Percentiles rank a stretch among this genome's conserved stretches.
Evolutionary conservation across 2,888 invertebrate species (phyloP).

Genomic region (Tubulanus polymorphus): DNA sequence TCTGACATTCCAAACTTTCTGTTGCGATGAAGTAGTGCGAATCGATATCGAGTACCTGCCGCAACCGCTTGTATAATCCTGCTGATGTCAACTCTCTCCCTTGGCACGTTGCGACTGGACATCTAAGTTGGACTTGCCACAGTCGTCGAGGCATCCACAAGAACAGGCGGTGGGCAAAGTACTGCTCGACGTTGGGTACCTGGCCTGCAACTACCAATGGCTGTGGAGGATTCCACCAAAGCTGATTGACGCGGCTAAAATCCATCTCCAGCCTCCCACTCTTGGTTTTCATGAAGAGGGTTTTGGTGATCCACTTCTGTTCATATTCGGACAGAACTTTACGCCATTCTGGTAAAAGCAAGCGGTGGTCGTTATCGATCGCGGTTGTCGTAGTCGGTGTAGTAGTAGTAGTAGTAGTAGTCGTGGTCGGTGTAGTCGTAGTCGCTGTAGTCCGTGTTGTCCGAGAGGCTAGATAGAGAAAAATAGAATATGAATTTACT

Average conservation of each 20-base stretch:
- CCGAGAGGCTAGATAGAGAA: too few relatives aligned
- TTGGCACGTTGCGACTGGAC: constrained; percentile 15
- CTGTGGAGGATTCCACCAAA: constrained; percentile 24
- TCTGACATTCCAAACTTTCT: constrained; percentile 20
- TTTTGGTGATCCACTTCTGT: constrained; percentile 17
- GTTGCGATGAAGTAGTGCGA: constrained; percentile 21
- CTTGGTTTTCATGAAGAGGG: constrained; percentile 11
- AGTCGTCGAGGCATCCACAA: constrained; percentile 18
- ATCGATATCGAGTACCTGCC: constrained; percentile 24
- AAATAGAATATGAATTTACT: too few relatives aligned
- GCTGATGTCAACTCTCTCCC: constrained; percentile 12
- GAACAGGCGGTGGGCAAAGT: constrained; percentile 19
- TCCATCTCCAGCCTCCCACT: constrained; percentile 12
- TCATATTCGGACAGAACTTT: constrained; percentile 16
- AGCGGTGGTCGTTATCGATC: too few relatives aligned
- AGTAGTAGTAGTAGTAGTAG: too few relatives aligned
- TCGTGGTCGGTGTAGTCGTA: too few relatives aligned
- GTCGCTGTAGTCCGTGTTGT: too few relatives aligned
- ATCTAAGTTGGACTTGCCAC: constrained; percentile 15
- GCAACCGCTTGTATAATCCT: constrained; percentile 16
- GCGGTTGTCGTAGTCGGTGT: too few relatives aligned
- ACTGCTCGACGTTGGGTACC: constrained; percentile 12
- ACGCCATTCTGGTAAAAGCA: too few relatives aligned
- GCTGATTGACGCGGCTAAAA: not conserved
- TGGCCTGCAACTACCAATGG: constrained; percentile 7